Evolutionary conservation across 2,888 invertebrate species (phyloP).

Genomic region (Augochlorella aurata): DNA sequence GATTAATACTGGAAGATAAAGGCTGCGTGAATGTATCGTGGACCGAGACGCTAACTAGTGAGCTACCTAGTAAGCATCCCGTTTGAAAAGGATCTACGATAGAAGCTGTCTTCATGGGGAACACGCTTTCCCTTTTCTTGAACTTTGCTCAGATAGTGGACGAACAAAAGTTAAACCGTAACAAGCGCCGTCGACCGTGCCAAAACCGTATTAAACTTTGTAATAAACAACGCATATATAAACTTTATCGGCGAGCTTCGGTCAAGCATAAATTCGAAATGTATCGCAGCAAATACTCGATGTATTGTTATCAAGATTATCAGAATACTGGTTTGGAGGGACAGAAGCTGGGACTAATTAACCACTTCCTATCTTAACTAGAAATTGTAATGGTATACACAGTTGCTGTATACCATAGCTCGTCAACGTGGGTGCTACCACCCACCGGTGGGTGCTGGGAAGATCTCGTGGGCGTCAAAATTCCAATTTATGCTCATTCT

Average conservation of each 20-base stretch:
- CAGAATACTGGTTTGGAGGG: not conserved
- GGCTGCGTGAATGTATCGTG: constrained; percentile 1
- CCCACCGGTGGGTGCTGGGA: not conserved
- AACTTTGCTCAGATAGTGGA: constrained; percentile 4
- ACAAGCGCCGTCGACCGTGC: not conserved
- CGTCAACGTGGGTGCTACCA: not conserved
- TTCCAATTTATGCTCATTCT: not conserved
- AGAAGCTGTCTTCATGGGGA: constrained; percentile 3
- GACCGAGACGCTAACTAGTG: constrained; percentile 12
- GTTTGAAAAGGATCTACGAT: constrained; percentile 5
- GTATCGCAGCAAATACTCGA: not conserved
- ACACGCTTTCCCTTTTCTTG: constrained; percentile 12
- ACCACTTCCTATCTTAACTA: constrained; percentile 8
- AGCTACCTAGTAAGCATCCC: constrained; percentile 6
- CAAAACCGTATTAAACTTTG: not conserved
- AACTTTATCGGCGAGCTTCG: not conserved
- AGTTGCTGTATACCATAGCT: not conserved
- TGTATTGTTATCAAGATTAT: not conserved
- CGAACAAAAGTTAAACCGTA: constrained; percentile 10
- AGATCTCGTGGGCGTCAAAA: not conserved
- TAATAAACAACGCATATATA: not conserved
- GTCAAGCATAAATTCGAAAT: not conserved
- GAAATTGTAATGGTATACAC: not conserved
- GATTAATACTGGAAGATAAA: constrained; percentile 12
- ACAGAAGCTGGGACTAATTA: not conserved